Percentiles rank a stretch among this genome's conserved stretches.
Conservation (phyloP, 2,888 invertebrate species). For the Drosophila cyrtoloma region DNA sequence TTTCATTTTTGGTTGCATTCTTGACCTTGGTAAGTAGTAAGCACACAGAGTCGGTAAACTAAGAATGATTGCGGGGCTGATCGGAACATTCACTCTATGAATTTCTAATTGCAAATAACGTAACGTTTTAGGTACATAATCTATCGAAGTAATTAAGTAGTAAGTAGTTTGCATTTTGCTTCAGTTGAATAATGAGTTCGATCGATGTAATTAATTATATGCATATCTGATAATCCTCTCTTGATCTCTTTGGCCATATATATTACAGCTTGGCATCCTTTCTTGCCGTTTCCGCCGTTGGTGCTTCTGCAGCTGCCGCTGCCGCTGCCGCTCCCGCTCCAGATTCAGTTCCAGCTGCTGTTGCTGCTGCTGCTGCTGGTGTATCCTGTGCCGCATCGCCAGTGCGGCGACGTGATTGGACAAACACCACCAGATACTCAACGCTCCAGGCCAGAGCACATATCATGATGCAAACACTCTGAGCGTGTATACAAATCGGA, state of each 20-base stretch:
- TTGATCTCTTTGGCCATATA: slow-evolving; percentile 36
- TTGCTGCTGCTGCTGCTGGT: neutral
- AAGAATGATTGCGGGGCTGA: neutral
- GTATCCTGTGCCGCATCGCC: slow-evolving; percentile 65
- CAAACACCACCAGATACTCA: slow-evolving; percentile 85
- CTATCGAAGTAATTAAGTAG: neutral
- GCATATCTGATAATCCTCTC: slow-evolving; percentile 38
- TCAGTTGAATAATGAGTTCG: slow-evolving; percentile 32
- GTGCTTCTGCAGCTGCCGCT: neutral
- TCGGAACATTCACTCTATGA: neutral
- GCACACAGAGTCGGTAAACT: neutral
- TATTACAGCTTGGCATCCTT: slow-evolving; percentile 67
- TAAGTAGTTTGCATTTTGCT: slow-evolving; percentile 51
- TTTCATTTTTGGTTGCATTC: neutral
- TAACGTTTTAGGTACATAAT: neutral
- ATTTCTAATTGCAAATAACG: neutral
- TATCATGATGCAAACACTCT: slow-evolving; percentile 89
- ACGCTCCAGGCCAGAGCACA: slow-evolving; percentile 90
- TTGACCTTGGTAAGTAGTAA: neutral
- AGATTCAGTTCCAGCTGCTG: slow-evolving; percentile 7
- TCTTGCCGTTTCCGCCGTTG: slow-evolving; percentile 13
- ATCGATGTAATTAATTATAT: slow-evolving; percentile 18
- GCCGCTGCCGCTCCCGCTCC: neutral
- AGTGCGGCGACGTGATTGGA: slow-evolving; percentile 70
- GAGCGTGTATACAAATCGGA: slow-evolving; percentile 90